Evolutionary conservation across 2,113 vertebrate genomes (phyloP).

Genomic region (Apodemus speciosus): DNA sequence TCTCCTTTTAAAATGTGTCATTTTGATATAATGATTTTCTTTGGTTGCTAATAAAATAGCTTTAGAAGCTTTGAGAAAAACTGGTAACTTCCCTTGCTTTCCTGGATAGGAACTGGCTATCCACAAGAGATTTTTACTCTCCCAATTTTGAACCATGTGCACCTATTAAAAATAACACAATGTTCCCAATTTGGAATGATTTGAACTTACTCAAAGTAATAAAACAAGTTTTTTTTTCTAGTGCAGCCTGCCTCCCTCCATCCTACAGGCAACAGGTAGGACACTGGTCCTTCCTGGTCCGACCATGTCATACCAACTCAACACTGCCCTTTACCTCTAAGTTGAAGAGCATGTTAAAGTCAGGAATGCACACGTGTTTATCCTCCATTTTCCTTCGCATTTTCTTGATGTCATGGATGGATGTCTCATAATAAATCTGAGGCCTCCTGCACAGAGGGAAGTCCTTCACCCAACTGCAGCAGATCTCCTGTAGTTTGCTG

Average conservation of each 20-base stretch:
- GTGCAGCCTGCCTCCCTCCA: neutral
- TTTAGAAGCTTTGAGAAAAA: conserved; percentile 47
- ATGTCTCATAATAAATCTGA: conserved; percentile 96
- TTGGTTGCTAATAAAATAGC: conserved; percentile 47
- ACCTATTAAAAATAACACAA: conserved; percentile 55
- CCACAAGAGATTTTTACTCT: conserved; percentile 29
- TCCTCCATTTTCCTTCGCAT: conserved; percentile 99
- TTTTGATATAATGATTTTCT: neutral
- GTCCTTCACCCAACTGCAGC: conserved; percentile 95
- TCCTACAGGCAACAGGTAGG: neutral
- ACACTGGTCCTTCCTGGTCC: conserved; percentile 17
- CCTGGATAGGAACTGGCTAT: neutral
- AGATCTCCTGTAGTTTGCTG: conserved; percentile 93
- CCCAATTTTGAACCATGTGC: conserved; percentile 35
- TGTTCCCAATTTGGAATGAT: conserved; percentile 32
- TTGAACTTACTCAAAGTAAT: conserved; percentile 58
- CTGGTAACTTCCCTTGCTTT: conserved; percentile 40
- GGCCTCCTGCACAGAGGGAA: conserved; percentile 92
- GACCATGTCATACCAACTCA: neutral
- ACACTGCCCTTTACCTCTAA: conserved; percentile 88
- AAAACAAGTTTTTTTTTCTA: conserved; percentile 23
- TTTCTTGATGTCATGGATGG: conserved; percentile 99
- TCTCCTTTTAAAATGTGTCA: conserved; percentile 45
- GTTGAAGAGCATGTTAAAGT: conserved; percentile 98
- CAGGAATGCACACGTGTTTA: conserved; percentile 97